Evolutionary conservation across 1,140 invertebrate species (phyloP).

Genomic region (Anastrepha obliqua): DNA sequence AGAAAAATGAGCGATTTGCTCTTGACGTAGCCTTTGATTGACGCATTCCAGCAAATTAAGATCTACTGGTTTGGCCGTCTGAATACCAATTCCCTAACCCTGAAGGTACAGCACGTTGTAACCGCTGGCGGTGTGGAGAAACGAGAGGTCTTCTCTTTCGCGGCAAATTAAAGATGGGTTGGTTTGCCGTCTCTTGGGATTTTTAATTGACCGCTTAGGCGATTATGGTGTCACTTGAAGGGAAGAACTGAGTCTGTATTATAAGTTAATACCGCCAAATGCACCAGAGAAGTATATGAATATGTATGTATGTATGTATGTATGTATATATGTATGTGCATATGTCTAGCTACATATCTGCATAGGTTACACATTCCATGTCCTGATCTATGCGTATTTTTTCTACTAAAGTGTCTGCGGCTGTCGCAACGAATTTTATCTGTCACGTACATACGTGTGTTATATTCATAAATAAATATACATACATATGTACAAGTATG

Average conservation of each 20-base stretch:
- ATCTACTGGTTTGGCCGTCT: no score
- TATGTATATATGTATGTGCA: neutral
- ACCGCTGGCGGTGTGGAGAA: no score
- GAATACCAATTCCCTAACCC: no score
- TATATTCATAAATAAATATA: conserved; percentile 25
- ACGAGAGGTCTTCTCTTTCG: no score
- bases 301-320: neutral
- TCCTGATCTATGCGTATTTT: neutral
- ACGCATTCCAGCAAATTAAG: no score
- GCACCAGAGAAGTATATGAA: neutral
- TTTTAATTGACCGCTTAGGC: no score
- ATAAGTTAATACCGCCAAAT: neutral
- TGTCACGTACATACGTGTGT: neutral
- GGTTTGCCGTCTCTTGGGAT: no score
- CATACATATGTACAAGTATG: neutral
- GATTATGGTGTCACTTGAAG: no score
- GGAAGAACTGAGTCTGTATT: neutral
- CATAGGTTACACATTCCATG: conserved; percentile 3
- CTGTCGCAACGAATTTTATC: conserved; percentile 17
- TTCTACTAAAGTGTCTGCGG: conserved; percentile 7
- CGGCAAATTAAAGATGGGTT: no score
- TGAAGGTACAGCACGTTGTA: no score
- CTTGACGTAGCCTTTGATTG: no score
- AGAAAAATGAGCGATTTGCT: no score
- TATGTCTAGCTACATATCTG: neutral